Base-by-base conservation (phyloP, 1,140 invertebrate species). In the Apis laboriosa region DNA sequence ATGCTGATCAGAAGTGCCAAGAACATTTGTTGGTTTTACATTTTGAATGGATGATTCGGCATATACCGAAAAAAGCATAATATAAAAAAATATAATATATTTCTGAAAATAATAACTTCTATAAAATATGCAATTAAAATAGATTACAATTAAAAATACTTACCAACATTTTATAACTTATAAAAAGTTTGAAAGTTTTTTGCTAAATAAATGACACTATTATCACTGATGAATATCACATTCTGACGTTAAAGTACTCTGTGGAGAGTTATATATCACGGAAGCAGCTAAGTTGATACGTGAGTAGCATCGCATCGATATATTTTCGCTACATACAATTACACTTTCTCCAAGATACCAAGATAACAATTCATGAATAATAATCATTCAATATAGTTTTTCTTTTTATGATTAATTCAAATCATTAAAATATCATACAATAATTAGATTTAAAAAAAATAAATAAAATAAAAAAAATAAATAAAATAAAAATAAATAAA, bases 1-100 rank as follows among this genome's bases (percentile, higher is more conserved):
- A n/a, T 93, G 92, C 72, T 92, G 92, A 21, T 91, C 92, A 0
- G 90, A 19, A 56, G 89, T 86, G 0, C 92, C 91, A 49, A 93
- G 71, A 15, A 92, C 81, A 58, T 93, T 93, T 0, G 89, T 85
- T 1, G 90, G 83, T 34, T 81, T 90, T 17, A 92, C 89, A 9
- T 89, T 88, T 64, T 90, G 86, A n/a, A 84, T 13, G 8, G 90
- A 82, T 67, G 83, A 56, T 60, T 92, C 90, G 1, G 85, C 85
- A 28, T 21, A 53, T 24, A 74, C 71, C 19, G 74, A 51, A 7
- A n/a, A 34, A 66, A 66, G 77, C 66, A 88, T 75, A 19, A 77
- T 56, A 49, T 72, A 53, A 34, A 66, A 72, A 34, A 90, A 5
- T 43, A 83, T 4, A n/a, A 66, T n/a, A 53, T 83, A 63, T 77